Percentiles rank a stretch among this genome's conserved stretches.
phyloP scores from a whole-genome alignment of 1,140 invertebrate species.

The Atta cephalotes region DNA sequence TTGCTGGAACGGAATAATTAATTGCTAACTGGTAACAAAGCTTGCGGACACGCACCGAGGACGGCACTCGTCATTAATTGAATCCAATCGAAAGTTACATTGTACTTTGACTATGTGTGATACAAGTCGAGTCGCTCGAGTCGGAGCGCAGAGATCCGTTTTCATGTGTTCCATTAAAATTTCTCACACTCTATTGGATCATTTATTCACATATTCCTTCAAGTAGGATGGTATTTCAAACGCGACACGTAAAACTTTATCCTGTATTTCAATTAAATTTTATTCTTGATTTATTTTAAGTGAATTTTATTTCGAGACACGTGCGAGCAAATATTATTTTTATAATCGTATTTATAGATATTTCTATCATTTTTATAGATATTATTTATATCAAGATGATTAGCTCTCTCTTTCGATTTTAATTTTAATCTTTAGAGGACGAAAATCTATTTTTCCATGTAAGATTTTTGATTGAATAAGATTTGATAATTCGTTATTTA shows the following conservation, averaged over 20 bases:
- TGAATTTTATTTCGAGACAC: not conserved
- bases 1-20: slow-evolving; percentile 40
- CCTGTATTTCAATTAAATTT: not conserved
- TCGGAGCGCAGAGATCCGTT: not conserved
- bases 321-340: not conserved
- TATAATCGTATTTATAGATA: not conserved
- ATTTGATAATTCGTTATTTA: too few relatives aligned
- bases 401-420: not conserved
- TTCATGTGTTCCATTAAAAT: slow-evolving; percentile 38
- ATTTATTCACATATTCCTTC: slow-evolving; percentile 12
- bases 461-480: too few relatives aligned
- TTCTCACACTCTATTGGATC: not conserved
- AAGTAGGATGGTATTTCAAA: not conserved
- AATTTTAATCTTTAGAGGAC: not conserved
- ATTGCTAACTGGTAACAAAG: slow-evolving; percentile 42
- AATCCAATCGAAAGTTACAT: slow-evolving; percentile 54
- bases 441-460: too few relatives aligned
- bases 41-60: slow-evolving; percentile 12
- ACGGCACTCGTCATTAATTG: slow-evolving; percentile 47
- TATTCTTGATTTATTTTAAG: too few relatives aligned
- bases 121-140: slow-evolving; percentile 1
- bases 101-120: slow-evolving; percentile 1
- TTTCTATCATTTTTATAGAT: not conserved
- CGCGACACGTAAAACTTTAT: not conserved
- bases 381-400: not conserved